Conservation (phyloP, 2,888 invertebrate species). For the Chromoteleia sp. region DNA sequence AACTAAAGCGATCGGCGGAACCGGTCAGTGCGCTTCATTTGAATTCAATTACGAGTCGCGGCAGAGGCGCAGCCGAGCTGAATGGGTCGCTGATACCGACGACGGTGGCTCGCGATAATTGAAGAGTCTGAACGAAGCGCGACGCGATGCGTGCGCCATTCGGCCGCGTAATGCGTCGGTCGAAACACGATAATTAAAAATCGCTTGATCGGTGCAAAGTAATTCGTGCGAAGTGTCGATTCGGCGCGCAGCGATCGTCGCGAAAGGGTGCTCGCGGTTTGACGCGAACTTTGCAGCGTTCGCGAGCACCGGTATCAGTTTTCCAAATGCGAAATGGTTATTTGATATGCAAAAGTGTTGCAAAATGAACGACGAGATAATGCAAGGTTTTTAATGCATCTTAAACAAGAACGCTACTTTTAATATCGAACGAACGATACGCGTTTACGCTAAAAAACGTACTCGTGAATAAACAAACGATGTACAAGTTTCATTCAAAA, state of each 20-base stretch:
- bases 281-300: constrained; percentile 2
- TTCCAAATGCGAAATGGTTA: constrained; percentile 11
- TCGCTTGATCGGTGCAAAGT: constrained; percentile 51
- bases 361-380: no score
- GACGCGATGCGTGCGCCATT: constrained; percentile 32
- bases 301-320: not conserved
- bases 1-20: constrained; percentile 37
- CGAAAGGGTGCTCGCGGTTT: not conserved
- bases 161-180: constrained; percentile 25
- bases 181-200: constrained; percentile 54
- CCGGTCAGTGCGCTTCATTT: constrained; percentile 60
- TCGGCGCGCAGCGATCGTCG: not conserved
- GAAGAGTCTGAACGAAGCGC: constrained; percentile 47
- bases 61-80: constrained; percentile 28
- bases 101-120: constrained; percentile 48
- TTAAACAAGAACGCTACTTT: no score
- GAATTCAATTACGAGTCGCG: constrained; percentile 57
- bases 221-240: constrained; percentile 40
- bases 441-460: no score
- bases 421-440: no score
- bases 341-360: constrained; percentile 1
- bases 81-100: constrained; percentile 41
- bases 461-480: no score
- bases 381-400: no score
- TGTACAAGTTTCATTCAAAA: no score